Conservation (phyloP, 2,797 vertebrate species). For the Columba guinea region DNA sequence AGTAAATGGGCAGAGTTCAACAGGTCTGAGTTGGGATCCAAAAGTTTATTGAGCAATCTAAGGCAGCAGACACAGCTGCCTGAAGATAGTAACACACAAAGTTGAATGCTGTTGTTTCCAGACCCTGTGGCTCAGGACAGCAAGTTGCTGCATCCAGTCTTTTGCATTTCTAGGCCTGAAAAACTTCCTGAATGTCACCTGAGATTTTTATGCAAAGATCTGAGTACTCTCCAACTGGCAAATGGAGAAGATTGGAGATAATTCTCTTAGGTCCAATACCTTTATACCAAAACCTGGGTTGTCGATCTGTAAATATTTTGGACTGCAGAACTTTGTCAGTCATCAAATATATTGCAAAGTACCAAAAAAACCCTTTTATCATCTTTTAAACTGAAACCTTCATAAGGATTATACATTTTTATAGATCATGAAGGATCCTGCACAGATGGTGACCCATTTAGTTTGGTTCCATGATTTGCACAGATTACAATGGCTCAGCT, state of each 20-base stretch:
- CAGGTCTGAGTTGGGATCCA: not conserved
- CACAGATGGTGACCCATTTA: not conserved
- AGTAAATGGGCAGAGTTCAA: not conserved
- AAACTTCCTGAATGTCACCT: not conserved
- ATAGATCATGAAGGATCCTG: not conserved
- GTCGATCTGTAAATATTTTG: not conserved
- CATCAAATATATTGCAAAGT: not conserved
- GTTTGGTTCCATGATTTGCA: not conserved
- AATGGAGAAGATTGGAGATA: not conserved
- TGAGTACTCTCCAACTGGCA: not conserved
- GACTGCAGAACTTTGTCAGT: not conserved
- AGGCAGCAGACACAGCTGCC: not conserved
- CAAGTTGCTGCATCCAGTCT: not conserved
- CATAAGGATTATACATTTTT: not conserved
- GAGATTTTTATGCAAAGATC: not conserved
- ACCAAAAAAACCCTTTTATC: not conserved
- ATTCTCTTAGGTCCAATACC: not conserved
- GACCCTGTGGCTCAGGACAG: not conserved
- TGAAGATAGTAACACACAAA: accelerated
- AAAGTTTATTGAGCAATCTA: not conserved
- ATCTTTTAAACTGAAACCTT: not conserved
- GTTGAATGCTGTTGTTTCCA: not conserved
- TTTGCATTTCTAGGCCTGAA: not conserved
- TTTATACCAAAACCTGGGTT: not conserved
- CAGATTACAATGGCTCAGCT: not conserved